These are phyloP conservation scores for Drosophila nasuta DNA, from an alignment of 1,140 invertebrate species.

Conservation along the genomic window DNA sequence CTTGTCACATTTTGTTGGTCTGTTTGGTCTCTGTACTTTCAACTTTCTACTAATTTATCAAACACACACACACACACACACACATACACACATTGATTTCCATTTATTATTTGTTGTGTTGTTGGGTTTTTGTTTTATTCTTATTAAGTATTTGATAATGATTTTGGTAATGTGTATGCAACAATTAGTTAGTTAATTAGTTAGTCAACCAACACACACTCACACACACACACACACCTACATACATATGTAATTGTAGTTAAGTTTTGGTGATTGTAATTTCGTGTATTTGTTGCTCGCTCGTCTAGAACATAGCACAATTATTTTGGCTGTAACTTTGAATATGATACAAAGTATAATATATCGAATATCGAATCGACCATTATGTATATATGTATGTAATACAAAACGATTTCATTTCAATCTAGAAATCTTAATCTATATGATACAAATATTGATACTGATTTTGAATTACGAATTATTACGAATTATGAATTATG, in stretches of 20 bases:
- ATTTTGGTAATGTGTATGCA: constrained; percentile 13
- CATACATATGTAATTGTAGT: background rate
- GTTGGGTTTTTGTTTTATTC: background rate
- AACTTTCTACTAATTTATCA: background rate
- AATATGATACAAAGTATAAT: background rate
- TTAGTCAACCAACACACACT: background rate
- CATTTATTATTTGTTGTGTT: constrained; percentile 9
- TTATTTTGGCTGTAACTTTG: constrained; percentile 18
- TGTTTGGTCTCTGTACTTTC: constrained; percentile 7
- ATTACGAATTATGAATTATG: constrained; percentile 9
- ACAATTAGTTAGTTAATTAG: constrained; percentile 10
- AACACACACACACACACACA: too few species aligned
- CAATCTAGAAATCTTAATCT: constrained; percentile 21
- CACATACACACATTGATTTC: background rate
- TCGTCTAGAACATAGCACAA: constrained; percentile 30
- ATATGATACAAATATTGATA: constrained; percentile 14
- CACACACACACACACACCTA: background rate
- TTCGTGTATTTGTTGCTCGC: constrained; percentile 33
- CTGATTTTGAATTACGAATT: background rate
- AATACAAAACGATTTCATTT: constrained; percentile 36
- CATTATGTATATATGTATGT: constrained; percentile 52
- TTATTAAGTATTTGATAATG: too few species aligned
- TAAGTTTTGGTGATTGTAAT: constrained; percentile 6
- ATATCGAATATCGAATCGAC: constrained; percentile 9
- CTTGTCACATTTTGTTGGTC: constrained; percentile 26